Evolutionary conservation across 2,797 vertebrate genomes (phyloP).

Genomic region (Chelon auratus): DNA sequence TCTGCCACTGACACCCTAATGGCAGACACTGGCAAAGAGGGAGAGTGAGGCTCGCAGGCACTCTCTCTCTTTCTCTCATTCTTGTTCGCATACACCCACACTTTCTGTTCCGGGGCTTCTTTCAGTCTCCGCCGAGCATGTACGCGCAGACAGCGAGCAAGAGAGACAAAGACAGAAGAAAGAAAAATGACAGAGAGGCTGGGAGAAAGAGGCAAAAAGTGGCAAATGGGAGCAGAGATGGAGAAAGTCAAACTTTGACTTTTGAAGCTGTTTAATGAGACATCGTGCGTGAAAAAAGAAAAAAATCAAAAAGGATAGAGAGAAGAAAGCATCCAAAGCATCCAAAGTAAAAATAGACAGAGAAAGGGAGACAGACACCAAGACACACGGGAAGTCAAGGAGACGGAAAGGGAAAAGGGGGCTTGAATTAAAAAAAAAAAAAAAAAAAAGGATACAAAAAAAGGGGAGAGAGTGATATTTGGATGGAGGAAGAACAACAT

Average conservation of each 20-base stretch:
- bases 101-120: conserved; percentile 73
- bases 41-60: conserved; percentile 75
- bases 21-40: conserved; percentile 85
- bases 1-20: conserved; percentile 94
- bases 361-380: conserved; percentile 37
- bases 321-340: conserved; percentile 42
- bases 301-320: conserved; percentile 40
- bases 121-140: conserved; percentile 71
- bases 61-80: conserved; percentile 70
- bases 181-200: conserved; percentile 44
- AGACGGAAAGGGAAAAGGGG: conserved; percentile 19
- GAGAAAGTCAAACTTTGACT: conserved; percentile 77
- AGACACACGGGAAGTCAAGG: conserved; percentile 37
- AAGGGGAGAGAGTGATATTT: conserved; percentile 68
- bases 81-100: conserved; percentile 77
- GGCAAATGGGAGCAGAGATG: conserved; percentile 71
- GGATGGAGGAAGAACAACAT: conserved; percentile 80
- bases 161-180: conserved; percentile 36
- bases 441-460: conserved; percentile 27
- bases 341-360: conserved; percentile 64
- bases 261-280: conserved; percentile 82
- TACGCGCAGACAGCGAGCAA: conserved; percentile 56
- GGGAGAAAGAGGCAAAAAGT: conserved; percentile 59
- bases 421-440: conserved; percentile 23
- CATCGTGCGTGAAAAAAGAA: conserved; percentile 60